phyloP scores from a whole-genome alignment of 2,113 vertebrate genomes.

The Oriolus oriolus region DNA sequence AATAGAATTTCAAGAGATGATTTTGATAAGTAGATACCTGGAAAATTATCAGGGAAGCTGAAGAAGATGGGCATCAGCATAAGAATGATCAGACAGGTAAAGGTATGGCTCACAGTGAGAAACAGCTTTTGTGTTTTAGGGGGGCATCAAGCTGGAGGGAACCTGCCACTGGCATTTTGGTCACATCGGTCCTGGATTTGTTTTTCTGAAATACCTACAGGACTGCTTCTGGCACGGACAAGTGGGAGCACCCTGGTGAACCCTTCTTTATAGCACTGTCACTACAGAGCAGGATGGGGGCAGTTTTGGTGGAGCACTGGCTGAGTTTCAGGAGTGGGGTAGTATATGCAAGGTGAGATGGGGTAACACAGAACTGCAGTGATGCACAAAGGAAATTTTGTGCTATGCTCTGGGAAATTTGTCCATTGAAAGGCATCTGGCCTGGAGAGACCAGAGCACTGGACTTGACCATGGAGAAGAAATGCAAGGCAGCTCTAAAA shows the following conservation, averaged over 20 bases:
- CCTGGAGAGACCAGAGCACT: background rate
- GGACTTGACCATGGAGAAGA: background rate
- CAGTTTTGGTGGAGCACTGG: background rate
- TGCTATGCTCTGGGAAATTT: background rate
- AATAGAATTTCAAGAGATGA: background rate
- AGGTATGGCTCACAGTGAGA: background rate
- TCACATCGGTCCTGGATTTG: background rate
- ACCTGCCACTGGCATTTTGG: background rate
- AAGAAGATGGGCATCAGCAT: background rate
- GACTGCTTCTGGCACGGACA: background rate
- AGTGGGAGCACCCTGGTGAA: background rate
- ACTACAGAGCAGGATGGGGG: background rate
- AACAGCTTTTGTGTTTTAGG: background rate
- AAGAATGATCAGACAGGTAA: background rate
- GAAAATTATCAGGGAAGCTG: background rate
- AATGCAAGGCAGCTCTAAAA: accelerated
- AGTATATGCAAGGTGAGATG: background rate
- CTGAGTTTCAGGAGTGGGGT: background rate
- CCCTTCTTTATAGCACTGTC: background rate
- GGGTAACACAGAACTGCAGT: background rate
- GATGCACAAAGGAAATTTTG: background rate
- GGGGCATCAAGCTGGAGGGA: background rate
- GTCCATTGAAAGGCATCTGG: background rate
- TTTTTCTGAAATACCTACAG: background rate
- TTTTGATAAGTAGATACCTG: background rate